Conservation (phyloP, 2,113 vertebrate species). For the Camelus dromedarius region DNA sequence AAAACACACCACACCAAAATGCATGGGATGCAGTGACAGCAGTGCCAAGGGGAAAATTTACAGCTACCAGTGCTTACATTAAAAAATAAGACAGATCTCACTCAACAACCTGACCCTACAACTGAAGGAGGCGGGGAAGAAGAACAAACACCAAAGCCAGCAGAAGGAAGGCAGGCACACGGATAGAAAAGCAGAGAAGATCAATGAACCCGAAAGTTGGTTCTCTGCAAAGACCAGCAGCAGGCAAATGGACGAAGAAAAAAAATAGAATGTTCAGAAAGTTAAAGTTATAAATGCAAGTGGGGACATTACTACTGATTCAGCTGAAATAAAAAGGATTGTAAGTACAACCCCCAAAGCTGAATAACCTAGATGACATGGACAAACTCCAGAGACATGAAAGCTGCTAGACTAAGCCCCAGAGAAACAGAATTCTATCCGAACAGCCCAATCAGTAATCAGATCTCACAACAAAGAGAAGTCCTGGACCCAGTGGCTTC, state of each 20-base stretch:
- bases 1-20: neutral
- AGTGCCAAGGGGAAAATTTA: neutral
- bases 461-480: neutral
- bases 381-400: neutral
- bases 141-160: neutral
- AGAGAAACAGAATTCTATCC: neutral
- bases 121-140: neutral
- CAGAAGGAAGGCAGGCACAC: neutral
- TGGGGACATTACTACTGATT: too few relatives aligned
- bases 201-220: neutral
- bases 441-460: neutral
- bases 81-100: neutral
- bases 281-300: neutral
- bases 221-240: neutral
- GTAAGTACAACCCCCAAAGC: neutral
- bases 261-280: neutral
- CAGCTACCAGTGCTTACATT: neutral
- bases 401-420: neutral
- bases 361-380: neutral
- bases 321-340: neutral
- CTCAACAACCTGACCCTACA: neutral
- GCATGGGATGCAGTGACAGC: fast-evolving
- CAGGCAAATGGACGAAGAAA: neutral
- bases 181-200: neutral
- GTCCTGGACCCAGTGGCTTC: neutral